Evolutionary conservation across 2,797 vertebrate species (phyloP).

Genomic region (Molossus alvarezi): DNA sequence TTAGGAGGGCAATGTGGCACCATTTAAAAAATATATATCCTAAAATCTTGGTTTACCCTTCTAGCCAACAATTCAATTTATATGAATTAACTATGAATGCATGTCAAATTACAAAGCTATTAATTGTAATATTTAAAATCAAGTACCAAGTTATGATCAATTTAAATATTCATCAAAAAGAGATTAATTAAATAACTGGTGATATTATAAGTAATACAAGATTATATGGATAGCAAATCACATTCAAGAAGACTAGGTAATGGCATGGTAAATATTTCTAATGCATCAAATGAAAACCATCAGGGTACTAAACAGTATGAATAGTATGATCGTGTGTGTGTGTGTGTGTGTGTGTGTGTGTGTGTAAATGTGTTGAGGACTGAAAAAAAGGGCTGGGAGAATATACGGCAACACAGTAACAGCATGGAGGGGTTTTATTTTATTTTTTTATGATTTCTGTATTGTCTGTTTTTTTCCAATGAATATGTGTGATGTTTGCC

Average conservation of each 20-base stretch:
- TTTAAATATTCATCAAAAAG: slow-evolving; percentile 69
- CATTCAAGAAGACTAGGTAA: slow-evolving; percentile 41
- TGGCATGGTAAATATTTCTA: slow-evolving; percentile 60
- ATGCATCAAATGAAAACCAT: slow-evolving; percentile 65
- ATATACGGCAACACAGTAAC: background rate
- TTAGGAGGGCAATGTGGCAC: background rate
- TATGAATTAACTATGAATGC: slow-evolving; percentile 46
- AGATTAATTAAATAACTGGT: slow-evolving; percentile 34
- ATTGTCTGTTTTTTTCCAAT: slow-evolving; percentile 25
- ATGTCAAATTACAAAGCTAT: background rate
- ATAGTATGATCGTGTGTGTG: background rate
- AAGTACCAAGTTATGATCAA: slow-evolving; percentile 41
- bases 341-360: background rate
- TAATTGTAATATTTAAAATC: slow-evolving; percentile 26
- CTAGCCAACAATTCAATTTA: slow-evolving; percentile 46
- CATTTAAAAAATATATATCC: slow-evolving; percentile 19
- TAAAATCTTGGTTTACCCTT: slow-evolving; percentile 49
- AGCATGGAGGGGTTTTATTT: slow-evolving; percentile 44
- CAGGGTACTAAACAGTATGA: slow-evolving; percentile 24
- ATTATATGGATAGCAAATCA: slow-evolving; percentile 59
- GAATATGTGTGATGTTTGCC: background rate
- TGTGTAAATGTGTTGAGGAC: background rate
- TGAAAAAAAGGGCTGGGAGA: background rate
- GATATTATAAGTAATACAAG: slow-evolving; percentile 60
- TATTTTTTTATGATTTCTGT: slow-evolving; percentile 57